Conservation (phyloP, 2,888 invertebrate genomes). For the Thereva nobilitata region DNA sequence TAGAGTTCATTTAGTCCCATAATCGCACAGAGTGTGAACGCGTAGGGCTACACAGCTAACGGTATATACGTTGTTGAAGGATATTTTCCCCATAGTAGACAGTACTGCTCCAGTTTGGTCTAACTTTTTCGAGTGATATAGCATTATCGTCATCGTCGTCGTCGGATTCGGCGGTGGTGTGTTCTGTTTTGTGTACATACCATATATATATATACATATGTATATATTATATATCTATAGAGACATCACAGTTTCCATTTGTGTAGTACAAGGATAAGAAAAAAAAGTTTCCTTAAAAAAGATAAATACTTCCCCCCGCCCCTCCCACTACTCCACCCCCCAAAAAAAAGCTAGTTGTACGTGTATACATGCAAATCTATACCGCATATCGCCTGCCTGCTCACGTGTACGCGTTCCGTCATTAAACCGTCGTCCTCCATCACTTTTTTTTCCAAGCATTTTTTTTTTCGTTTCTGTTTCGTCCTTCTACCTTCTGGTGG, state of each 20-base stretch:
- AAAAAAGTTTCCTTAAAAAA: conserved; percentile 25
- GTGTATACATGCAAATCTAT: conserved; percentile 30
- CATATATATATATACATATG: no score
- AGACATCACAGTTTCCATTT: conserved; percentile 20
- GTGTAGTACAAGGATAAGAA: not conserved
- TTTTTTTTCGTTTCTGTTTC: conserved; percentile 6
- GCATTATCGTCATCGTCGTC: no score
- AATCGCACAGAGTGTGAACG: conserved; percentile 7
- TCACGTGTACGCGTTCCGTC: conserved; percentile 33
- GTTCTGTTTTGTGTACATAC: no score
- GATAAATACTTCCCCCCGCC: conserved; percentile 12
- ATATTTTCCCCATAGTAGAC: not conserved
- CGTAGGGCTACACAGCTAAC: conserved; percentile 11
- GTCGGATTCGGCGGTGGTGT: no score
- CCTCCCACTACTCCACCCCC: no score
- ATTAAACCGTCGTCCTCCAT: conserved; percentile 19
- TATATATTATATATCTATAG: conserved; percentile 1
- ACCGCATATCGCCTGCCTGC: conserved; percentile 22
- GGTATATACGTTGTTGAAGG: conserved; percentile 15
- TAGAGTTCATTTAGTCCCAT: conserved; percentile 36
- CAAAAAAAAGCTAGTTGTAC: not conserved
- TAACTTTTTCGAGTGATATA: no score
- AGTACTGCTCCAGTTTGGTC: no score
- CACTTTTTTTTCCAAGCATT: not conserved
- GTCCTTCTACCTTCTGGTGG: not conserved